Percentiles rank a stretch among this genome's conserved stretches.
phyloP scores from a whole-genome alignment of 2,888 invertebrate genomes.

The Cephus pulcher region DNA sequence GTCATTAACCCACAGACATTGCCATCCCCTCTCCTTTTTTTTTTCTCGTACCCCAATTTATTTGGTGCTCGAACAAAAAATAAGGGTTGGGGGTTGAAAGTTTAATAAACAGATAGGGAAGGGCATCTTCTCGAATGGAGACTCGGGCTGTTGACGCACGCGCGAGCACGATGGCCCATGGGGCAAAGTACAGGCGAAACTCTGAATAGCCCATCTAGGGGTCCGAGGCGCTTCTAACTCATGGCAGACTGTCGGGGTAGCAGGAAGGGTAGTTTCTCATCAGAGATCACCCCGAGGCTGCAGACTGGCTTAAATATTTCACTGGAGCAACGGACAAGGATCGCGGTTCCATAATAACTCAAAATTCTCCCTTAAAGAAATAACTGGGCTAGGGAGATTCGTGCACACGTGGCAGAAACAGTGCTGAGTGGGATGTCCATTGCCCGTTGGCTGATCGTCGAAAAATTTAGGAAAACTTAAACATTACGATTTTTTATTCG shows the following conservation, averaged over 20 bases:
- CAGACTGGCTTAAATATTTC: slow-evolving; percentile 56
- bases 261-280: slow-evolving; percentile 49
- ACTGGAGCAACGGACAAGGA: slow-evolving; percentile 40
- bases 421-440: not conserved
- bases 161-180: slow-evolving; percentile 21
- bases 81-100: slow-evolving; percentile 21
- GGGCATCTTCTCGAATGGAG: slow-evolving; percentile 21
- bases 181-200: slow-evolving; percentile 24
- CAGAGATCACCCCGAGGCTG: slow-evolving; percentile 52
- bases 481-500: not conserved
- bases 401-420: not conserved
- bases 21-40: no score
- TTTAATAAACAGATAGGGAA: slow-evolving; percentile 19
- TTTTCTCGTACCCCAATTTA: not conserved
- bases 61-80: not conserved
- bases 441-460: not conserved
- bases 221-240: slow-evolving; percentile 35
- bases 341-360: slow-evolving; percentile 5
- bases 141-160: slow-evolving; percentile 21
- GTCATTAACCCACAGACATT: not conserved
- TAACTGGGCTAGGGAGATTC: not conserved
- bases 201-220: slow-evolving; percentile 27
- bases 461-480: not conserved
- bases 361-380: not conserved
- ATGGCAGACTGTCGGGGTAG: slow-evolving; percentile 36